phyloP scores from a whole-genome alignment of 2,888 invertebrate genomes.

The Epirrhoe alternata region DNA sequence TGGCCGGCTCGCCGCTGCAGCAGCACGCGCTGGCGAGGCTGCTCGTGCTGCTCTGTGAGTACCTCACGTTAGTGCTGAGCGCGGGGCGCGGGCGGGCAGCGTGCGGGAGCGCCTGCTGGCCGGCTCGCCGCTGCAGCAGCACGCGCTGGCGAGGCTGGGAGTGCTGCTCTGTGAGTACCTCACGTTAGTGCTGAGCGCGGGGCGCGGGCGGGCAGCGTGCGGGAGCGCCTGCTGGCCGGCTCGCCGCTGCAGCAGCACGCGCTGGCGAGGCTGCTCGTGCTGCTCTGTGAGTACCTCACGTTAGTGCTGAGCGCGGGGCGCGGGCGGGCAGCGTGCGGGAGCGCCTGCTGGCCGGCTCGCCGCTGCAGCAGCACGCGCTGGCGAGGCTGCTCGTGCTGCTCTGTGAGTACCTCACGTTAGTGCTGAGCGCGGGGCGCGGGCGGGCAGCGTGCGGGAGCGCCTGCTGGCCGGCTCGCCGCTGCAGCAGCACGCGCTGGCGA shows the following conservation, averaged over 20 bases:
- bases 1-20: constrained; percentile 72
- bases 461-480: too few species aligned
- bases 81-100: constrained; percentile 71
- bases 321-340: too few species aligned
- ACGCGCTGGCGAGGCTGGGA: constrained; percentile 75
- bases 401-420: too few species aligned
- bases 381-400: too few species aligned
- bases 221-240: constrained; percentile 72
- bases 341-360: too few species aligned
- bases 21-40: constrained; percentile 77
- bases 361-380: too few species aligned
- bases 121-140: constrained; percentile 74
- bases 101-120: constrained; percentile 71
- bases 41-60: constrained; percentile 79
- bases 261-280: constrained; percentile 74
- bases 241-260: constrained; percentile 76
- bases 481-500: too few species aligned
- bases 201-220: constrained; percentile 69
- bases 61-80: too few species aligned
- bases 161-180: constrained; percentile 79
- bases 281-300: constrained; percentile 78
- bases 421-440: too few species aligned
- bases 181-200: constrained; percentile 71
- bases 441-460: too few species aligned
- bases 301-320: too few species aligned